Conservation (phyloP, 2,113 vertebrate species). For the Semnopithecus entellus region DNA sequence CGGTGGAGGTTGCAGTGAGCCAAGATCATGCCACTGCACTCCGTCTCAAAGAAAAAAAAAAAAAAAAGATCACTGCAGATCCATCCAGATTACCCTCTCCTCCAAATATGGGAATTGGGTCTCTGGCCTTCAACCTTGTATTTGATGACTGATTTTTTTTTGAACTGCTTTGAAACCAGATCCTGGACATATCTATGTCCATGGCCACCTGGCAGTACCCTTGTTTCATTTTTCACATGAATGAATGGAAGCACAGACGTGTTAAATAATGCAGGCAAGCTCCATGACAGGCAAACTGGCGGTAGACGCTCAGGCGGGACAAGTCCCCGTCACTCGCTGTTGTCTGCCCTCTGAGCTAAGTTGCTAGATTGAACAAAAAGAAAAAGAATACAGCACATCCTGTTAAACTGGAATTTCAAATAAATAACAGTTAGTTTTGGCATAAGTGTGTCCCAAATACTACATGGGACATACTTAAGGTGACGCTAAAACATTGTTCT, state of each 20-base stretch:
- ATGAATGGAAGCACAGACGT: not conserved
- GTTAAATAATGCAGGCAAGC: not conserved
- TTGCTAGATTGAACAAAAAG: not conserved
- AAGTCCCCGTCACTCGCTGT: not conserved
- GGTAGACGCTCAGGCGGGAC: too few relatives aligned
- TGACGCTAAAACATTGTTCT: not conserved
- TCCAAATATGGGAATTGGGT: not conserved
- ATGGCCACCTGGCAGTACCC: not conserved
- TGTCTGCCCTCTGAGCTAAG: too few relatives aligned
- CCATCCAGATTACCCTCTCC: not conserved
- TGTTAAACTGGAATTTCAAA: not conserved
- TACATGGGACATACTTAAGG: too few relatives aligned
- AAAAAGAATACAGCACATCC: not conserved
- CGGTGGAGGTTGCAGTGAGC: too few relatives aligned
- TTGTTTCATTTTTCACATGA: not conserved
- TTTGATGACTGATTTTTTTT: not conserved
- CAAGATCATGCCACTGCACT: too few relatives aligned
- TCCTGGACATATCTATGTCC: not conserved
- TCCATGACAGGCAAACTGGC: accelerated
- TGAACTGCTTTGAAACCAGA: not conserved
- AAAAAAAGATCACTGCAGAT: too few relatives aligned
- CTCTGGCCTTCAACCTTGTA: not conserved
- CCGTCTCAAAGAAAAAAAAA: too few relatives aligned
- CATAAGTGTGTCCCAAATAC: not conserved
- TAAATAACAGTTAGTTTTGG: not conserved